Base-by-base conservation (phyloP, 2,113 vertebrate species). In the Calyptommatus sinebrachiatus region DNA sequence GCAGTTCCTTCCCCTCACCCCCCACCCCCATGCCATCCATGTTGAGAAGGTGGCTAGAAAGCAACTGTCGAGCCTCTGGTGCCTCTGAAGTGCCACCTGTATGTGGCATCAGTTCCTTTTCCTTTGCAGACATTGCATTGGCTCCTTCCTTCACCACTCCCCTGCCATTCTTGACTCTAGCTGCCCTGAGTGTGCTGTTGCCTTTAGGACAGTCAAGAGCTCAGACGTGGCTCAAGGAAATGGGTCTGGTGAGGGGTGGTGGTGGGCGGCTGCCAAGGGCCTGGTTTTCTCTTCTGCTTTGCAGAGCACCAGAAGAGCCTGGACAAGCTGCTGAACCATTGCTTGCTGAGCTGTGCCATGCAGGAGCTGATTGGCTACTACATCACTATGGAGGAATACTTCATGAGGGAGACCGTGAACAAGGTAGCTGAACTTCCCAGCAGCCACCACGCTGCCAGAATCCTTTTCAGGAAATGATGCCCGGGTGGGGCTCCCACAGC, bases 301-400 rank as follows among this genome's bases (percentile, higher is more conserved):
- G 1, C 62, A 99, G 98, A 99, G 82, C 98, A 99, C 91, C 97
- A 97, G 79, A 97, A 97, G 92, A 94, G 93, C 79, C 91, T 99
- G 91, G 98, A 99, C 91, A 97, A 96, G 78, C 95, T 99, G 65
- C 94, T 99, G 80, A 97, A 98, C 87, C 95, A 97, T 87, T 99
- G 98, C 67, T 84, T 97, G 7, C 89, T 99, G 89, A 99, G 97
- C 90, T 94, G 96, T 31, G 96, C 94, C 74, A 99, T 99, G 97
- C 98, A 99, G 88, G 98, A 99, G 88, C 94, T 99, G 83, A 99
- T 99, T 78, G 98, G 98, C 68, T 98, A 95, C 73, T 99, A 99
- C 74, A 96, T 99, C 87, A 98, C 98, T 71, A 99, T 99, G 98
- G 98, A 99, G 87, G 97, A 99, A 83, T 99, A 98, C 87, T 99